Conservation (phyloP, 2,113 vertebrate genomes). For the Nothoprocta perdicaria region DNA sequence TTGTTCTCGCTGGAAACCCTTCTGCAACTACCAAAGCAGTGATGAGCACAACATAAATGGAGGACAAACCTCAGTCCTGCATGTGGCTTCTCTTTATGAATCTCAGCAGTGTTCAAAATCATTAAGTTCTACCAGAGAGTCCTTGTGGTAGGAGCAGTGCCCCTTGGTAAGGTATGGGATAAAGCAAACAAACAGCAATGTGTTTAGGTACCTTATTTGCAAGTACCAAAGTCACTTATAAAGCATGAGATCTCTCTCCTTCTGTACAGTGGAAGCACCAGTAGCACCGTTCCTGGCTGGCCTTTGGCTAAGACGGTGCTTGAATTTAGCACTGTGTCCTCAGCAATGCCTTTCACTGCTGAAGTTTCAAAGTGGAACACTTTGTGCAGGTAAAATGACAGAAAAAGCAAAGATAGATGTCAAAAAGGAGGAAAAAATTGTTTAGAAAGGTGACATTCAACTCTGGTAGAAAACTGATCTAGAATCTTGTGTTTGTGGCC, state of each 20-base stretch:
- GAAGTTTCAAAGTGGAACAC: fast-evolving
- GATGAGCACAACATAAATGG: not conserved
- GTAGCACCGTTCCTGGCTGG: too few relatives aligned
- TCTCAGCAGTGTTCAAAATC: fast-evolving
- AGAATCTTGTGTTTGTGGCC: fast-evolving
- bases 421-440: not conserved
- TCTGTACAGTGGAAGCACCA: not conserved
- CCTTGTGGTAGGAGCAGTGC: fast-evolving
- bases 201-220: not conserved
- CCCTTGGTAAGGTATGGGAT: fast-evolving
- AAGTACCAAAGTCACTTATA: not conserved
- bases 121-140: too few relatives aligned
- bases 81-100: fast-evolving
- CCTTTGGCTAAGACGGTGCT: fast-evolving
- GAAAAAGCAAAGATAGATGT: not conserved
- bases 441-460: not conserved
- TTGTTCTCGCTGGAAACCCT: not conserved
- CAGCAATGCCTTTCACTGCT: not conserved
- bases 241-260: not conserved
- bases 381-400: not conserved
- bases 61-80: not conserved
- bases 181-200: not conserved
- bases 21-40: not conserved
- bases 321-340: fast-evolving
- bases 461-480: not conserved